Conservation (phyloP, 2,888 invertebrate genomes). For the Lasioglossum figueresi region DNA sequence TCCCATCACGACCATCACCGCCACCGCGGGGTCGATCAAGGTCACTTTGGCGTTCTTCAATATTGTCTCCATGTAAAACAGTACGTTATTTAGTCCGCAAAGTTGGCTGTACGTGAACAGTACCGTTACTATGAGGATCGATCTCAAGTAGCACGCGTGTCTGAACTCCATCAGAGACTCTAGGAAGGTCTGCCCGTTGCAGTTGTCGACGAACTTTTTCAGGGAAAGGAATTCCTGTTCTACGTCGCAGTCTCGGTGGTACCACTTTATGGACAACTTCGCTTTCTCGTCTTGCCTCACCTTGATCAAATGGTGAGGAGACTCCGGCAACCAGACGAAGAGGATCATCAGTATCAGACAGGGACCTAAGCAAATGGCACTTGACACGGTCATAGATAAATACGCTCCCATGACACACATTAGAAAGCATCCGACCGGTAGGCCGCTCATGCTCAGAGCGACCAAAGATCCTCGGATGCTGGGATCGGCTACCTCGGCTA, state of each 20-base stretch:
- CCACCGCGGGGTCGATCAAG: slow-evolving; percentile 68
- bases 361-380: slow-evolving; percentile 67
- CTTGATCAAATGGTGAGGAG: slow-evolving; percentile 76
- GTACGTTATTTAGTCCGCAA: slow-evolving; percentile 75
- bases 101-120: slow-evolving; percentile 77
- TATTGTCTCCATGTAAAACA: slow-evolving; percentile 80
- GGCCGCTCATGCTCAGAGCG: slow-evolving; percentile 72
- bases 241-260: slow-evolving; percentile 72
- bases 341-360: slow-evolving; percentile 67
- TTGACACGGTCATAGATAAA: slow-evolving; percentile 69
- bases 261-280: slow-evolving; percentile 72
- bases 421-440: slow-evolving; percentile 74
- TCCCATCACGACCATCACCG: slow-evolving; percentile 76
- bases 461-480: slow-evolving; percentile 78
- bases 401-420: slow-evolving; percentile 78
- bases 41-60: slow-evolving; percentile 70
- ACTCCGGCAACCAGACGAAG: slow-evolving; percentile 76
- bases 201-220: slow-evolving; percentile 70
- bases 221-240: slow-evolving; percentile 69
- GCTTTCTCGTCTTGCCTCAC: slow-evolving; percentile 68
- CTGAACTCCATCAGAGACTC: slow-evolving; percentile 60
- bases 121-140: slow-evolving; percentile 68
- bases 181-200: slow-evolving; percentile 37
- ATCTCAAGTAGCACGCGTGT: slow-evolving; percentile 63
- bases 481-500: slow-evolving; percentile 76